phyloP scores from a whole-genome alignment of 2,113 vertebrate species.

The Bettongia penicillata region DNA sequence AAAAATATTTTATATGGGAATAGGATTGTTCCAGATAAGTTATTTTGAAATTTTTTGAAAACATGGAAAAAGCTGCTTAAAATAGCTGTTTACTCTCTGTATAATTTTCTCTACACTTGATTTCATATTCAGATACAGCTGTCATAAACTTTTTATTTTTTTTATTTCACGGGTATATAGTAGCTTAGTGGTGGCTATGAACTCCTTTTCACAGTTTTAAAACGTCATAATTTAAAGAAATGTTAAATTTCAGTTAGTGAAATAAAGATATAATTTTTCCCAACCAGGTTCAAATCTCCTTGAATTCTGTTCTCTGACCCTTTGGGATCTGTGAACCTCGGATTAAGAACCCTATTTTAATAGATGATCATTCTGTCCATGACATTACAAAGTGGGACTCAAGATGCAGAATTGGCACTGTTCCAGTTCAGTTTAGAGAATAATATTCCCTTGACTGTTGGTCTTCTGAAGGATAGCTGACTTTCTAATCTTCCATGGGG shows the following conservation, averaged over 20 bases:
- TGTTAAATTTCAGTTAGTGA: background rate
- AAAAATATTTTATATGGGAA: background rate
- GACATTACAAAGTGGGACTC: background rate
- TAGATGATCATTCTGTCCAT: background rate
- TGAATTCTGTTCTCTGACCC: background rate
- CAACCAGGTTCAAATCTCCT: background rate
- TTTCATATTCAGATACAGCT: background rate
- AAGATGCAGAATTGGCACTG: background rate
- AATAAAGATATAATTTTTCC: background rate
- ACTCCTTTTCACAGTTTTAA: background rate
- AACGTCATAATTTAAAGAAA: background rate
- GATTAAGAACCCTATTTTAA: background rate
- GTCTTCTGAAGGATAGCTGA: slow-evolving; percentile 10
- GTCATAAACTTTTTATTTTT: background rate
- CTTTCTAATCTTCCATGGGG: background rate
- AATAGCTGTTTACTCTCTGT: background rate
- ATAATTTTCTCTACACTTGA: background rate
- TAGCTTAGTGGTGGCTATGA: background rate
- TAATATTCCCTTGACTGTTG: slow-evolving; percentile 19
- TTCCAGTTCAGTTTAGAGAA: slow-evolving; percentile 1
- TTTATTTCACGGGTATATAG: background rate
- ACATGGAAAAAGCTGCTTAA: background rate
- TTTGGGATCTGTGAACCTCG: background rate
- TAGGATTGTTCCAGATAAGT: background rate
- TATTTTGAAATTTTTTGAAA: background rate